Conservation (phyloP, 2,888 invertebrate species). For the Torymus tubicola region DNA sequence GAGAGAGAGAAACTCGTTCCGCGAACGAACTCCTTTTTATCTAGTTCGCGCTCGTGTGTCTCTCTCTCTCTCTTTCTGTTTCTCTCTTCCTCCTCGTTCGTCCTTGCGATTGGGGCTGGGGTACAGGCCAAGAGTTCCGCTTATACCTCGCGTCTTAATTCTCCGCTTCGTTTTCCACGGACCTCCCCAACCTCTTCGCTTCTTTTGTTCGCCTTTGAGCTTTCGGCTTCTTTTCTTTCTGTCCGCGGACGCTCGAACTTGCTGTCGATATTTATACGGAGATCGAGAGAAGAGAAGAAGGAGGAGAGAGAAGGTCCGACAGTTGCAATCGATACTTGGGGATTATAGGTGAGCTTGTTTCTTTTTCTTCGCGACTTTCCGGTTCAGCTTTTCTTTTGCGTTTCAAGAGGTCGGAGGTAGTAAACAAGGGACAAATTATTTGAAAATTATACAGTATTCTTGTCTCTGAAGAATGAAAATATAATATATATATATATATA, state of each 20-base stretch:
- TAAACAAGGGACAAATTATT: not conserved
- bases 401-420: no score
- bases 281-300: not conserved
- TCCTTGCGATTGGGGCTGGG: constrained; percentile 1
- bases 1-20: constrained; percentile 68
- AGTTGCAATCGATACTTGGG: constrained; percentile 39
- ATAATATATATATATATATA: no score
- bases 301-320: not conserved
- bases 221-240: constrained; percentile 2
- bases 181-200: not conserved
- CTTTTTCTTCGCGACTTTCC: not conserved
- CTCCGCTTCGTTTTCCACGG: constrained; percentile 1
- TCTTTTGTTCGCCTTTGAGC: not conserved
- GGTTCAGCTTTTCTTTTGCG: no score
- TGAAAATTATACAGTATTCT: not conserved
- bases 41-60: constrained; percentile 44
- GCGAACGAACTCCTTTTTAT: constrained; percentile 46
- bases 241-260: not conserved
- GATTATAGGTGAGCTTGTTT: constrained; percentile 27
- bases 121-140: constrained; percentile 30
- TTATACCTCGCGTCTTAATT: constrained; percentile 51
- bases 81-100: constrained; percentile 22
- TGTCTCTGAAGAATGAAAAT: not conserved
- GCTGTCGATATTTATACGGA: constrained; percentile 51
- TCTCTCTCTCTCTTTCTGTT: not conserved